Conservation (phyloP, 2,888 invertebrate species). For the Mesorhabditis sp. region DNA sequence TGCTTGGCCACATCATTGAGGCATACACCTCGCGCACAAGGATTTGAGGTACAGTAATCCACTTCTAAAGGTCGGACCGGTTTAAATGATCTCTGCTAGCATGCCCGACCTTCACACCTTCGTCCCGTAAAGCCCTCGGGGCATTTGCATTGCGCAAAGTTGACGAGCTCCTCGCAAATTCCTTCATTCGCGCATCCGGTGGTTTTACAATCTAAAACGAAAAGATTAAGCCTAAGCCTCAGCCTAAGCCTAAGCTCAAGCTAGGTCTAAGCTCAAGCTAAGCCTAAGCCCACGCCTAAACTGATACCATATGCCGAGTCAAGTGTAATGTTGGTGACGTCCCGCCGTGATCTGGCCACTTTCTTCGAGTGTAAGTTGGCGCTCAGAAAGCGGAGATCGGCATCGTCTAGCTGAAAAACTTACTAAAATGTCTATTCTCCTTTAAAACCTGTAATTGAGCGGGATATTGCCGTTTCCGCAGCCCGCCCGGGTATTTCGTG, state of each 20-base stretch:
- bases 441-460: background rate
- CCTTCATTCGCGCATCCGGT: constrained; percentile 26
- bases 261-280: too few species aligned
- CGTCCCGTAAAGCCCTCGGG: constrained; percentile 17
- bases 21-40: constrained; percentile 12
- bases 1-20: constrained; percentile 19
- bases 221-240: background rate
- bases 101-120: constrained; percentile 16
- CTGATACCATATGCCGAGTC: too few species aligned
- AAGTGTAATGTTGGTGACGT: background rate
- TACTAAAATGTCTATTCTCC: too few species aligned
- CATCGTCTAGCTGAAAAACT: background rate
- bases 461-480: background rate
- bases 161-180: constrained; percentile 10
- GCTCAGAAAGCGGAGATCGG: background rate
- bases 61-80: background rate
- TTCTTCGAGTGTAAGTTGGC: background rate
- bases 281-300: too few species aligned
- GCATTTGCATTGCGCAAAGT: constrained; percentile 24
- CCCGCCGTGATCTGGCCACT: background rate
- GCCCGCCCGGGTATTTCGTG: too few species aligned
- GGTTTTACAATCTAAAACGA: background rate
- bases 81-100: constrained; percentile 1
- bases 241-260: too few species aligned
- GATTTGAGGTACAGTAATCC: background rate